Evolutionary conservation across 2,888 invertebrate species (phyloP), one percentile per base, ranked within the genome.

Genomic region (Mimumesa dahlbomi): DNA sequence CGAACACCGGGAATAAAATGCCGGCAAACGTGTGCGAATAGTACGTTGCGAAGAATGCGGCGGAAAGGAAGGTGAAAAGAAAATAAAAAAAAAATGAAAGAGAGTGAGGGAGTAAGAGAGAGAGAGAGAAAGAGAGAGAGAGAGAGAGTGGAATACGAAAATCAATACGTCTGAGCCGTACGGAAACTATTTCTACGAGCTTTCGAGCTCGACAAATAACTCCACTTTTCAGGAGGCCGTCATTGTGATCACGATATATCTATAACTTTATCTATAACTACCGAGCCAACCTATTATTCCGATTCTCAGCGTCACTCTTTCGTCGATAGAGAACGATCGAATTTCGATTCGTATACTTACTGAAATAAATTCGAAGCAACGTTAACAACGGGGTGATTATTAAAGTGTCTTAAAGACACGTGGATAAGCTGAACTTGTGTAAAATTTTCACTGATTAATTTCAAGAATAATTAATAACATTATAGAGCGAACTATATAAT

Each of bases 151-250:
- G 56, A 54, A 63, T 36, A 40, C 57, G 52, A 52, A 49, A 59
- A 65, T 73, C 76, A 73, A 76, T 75, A 75, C 68, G 75, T 62
- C 69, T 58, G 40, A 46, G 45, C 50, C 29, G 56, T 21, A 21
- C 31, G 61, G 53, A 58, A 65, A 64, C 69, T 72, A 76, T 76
- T 59, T 76, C 68, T 52, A 62, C 61, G 63, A 50, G 63, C 64
- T 68, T 59, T 58, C 48, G 52, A 53, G 45, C 73, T 42, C 75
- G 75, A 75, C 76, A 73, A 76, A 76, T 76, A 73, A 75, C 58
- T 56, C 56, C 50, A 65, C 75, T 75, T 68, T 75, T 61, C 64
- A 65, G 57, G 57, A 46, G 66, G 16, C 54, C 56, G 49, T 40
- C 48, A 61, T 71, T 59, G 75, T 59, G 67, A 59, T 54, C 62